Conservation (phyloP, 2,888 invertebrate species). For the Idaea biselata region DNA sequence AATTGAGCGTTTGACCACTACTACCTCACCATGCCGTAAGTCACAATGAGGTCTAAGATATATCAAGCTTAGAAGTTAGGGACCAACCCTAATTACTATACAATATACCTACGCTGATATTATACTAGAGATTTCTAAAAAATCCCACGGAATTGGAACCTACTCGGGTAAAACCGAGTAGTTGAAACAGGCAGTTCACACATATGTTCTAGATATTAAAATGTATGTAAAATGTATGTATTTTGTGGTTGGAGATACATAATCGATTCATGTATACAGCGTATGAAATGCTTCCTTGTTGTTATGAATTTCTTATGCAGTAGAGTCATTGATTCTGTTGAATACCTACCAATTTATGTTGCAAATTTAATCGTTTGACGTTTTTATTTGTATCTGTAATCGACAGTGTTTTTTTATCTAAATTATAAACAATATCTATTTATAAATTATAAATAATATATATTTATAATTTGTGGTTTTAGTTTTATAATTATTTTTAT, state of each 20-base stretch:
- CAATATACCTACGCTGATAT: no score
- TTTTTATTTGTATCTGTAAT: slow-evolving; percentile 6
- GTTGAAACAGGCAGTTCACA: slow-evolving; percentile 9
- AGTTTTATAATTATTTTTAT: no score
- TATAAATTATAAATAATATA: slow-evolving; percentile 9
- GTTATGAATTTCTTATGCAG: slow-evolving; percentile 9
- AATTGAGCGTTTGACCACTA: no score
- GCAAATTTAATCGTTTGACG: slow-evolving; percentile 2
- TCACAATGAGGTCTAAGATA: no score
- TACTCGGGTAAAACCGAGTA: no score
- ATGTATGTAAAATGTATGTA: slow-evolving; percentile 32
- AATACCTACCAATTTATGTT: slow-evolving; percentile 14
- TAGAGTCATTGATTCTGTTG: slow-evolving; percentile 33
- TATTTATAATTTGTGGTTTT: no score
- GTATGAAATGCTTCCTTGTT: slow-evolving; percentile 27
- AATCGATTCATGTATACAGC: slow-evolving; percentile 30
- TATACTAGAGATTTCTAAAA: no score
- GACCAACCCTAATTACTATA: no score
- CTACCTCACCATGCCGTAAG: no score
- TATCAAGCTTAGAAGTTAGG: no score
- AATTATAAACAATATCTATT: slow-evolving; percentile 10
- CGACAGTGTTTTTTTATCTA: neutral
- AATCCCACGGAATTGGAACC: no score
- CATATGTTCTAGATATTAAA: slow-evolving; percentile 64
- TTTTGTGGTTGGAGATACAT: slow-evolving; percentile 9